A percentile compares a stretch with the other conserved stretches of the same genome.
phyloP scores from a whole-genome alignment of 2,113 vertebrate species.

The Setophaga kirtlandii region DNA sequence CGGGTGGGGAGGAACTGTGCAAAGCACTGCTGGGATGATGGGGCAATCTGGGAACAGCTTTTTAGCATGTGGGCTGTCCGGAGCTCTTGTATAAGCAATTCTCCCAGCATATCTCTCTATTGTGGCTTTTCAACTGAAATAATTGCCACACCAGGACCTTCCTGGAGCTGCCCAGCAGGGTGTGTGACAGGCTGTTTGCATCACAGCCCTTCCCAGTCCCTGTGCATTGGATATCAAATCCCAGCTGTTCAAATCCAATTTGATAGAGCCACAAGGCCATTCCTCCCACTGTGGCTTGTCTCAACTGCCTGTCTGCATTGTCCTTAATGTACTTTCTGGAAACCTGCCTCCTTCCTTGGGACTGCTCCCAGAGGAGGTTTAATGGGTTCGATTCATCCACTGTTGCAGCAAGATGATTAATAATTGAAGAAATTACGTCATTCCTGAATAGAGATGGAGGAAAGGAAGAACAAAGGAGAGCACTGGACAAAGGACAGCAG shows the following conservation, averaged over 20 bases:
- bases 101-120: background rate
- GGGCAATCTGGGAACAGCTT: background rate
- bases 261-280: background rate
- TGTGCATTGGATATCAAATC: background rate
- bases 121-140: background rate
- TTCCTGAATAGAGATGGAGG: background rate
- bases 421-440: conserved; percentile 47
- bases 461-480: background rate
- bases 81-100: background rate
- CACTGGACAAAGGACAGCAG: background rate
- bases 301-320: background rate
- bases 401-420: background rate
- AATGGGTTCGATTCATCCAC: conserved; percentile 30
- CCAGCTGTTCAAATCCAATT: background rate
- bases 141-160: background rate
- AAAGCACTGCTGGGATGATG: background rate
- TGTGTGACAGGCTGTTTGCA: background rate
- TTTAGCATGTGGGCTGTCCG: background rate
- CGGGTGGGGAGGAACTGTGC: background rate
- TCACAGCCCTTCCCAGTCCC: background rate
- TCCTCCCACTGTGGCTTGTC: background rate
- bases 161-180: background rate
- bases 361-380: background rate
- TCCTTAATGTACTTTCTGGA: conserved; percentile 46
- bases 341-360: conserved; percentile 17